Conservation (phyloP, 2,888 invertebrate species). For the Xanthorhoe designata region DNA sequence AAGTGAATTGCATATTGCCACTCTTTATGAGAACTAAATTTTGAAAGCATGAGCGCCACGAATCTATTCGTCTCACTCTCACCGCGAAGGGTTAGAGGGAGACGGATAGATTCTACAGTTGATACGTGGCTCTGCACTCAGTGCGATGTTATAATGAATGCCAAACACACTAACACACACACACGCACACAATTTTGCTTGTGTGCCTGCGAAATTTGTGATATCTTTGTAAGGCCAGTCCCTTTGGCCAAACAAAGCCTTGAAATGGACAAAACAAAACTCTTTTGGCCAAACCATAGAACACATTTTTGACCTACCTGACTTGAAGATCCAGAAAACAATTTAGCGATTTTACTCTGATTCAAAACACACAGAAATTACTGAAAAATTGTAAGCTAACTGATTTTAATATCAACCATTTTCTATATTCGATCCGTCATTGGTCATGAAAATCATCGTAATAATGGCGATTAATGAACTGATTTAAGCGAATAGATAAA, state of each 20-base stretch:
- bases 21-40: constrained; percentile 42
- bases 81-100: constrained; percentile 13
- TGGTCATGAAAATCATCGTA: neutral
- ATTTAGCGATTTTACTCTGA: neutral
- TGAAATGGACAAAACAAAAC: neutral
- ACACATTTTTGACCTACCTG: constrained; percentile 17
- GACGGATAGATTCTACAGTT: constrained; percentile 29
- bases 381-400: neutral
- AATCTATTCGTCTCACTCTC: constrained; percentile 27
- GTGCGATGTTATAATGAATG: constrained; percentile 48
- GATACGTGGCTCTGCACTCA: constrained; percentile 41
- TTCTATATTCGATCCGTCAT: neutral
- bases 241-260: constrained; percentile 40
- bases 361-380: neutral
- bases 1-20: constrained; percentile 33
- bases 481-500: no score
- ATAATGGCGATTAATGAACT: neutral
- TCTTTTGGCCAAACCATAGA: constrained; percentile 24
- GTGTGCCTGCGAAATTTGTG: constrained; percentile 72
- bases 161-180: constrained; percentile 72
- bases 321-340: neutral
- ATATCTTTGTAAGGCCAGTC: constrained; percentile 46
- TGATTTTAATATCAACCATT: neutral
- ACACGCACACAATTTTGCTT: constrained; percentile 68
- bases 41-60: constrained; percentile 41